Evolutionary conservation across 2,888 invertebrate genomes (phyloP).

Genomic region (Griposia aprilina): DNA sequence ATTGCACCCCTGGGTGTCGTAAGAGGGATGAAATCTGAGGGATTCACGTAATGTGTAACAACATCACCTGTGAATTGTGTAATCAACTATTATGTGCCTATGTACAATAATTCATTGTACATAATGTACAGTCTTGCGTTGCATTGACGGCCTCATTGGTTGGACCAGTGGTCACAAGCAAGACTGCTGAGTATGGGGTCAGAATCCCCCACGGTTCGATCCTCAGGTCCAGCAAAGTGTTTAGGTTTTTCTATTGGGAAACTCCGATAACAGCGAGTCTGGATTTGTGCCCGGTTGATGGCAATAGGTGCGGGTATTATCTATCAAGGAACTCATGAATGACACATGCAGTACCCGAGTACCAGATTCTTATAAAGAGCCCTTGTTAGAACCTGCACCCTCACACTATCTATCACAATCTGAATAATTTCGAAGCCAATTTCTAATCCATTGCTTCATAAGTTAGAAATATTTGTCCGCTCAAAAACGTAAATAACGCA

Average conservation of each 20-base stretch:
- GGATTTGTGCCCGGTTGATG: neutral
- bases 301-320: neutral
- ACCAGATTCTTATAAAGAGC: no score
- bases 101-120: no score
- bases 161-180: no score
- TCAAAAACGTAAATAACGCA: no score
- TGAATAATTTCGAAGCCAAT: no score
- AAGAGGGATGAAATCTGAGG: conserved; percentile 26
- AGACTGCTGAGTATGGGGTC: neutral
- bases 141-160: neutral
- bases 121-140: no score
- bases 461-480: no score
- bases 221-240: neutral
- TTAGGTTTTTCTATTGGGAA: neutral
- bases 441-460: no score
- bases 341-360: no score
- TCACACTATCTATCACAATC: no score
- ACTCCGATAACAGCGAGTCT: neutral
- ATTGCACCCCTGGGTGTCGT: conserved; percentile 35
- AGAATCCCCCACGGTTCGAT: neutral
- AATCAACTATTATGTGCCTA: neutral
- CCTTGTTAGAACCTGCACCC: no score
- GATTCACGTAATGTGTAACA: conserved; percentile 12
- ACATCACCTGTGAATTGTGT: conserved; percentile 25
- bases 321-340: no score